A percentile compares a stretch with the other conserved stretches of the same genome.
Conservation (phyloP, 1,140 invertebrate genomes). For the Eumeta japonica region DNA sequence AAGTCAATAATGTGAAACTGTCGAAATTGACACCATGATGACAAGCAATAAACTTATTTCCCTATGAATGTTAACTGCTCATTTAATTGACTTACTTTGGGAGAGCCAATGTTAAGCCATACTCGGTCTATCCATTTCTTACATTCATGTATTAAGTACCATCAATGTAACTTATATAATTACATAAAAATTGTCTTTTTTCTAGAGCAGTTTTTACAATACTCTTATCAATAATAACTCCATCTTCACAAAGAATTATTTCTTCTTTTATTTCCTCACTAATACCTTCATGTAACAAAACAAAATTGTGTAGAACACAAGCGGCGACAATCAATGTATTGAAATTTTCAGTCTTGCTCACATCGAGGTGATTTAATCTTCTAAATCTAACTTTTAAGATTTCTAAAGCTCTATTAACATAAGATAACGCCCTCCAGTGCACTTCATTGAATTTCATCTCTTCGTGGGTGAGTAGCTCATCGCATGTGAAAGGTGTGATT, state of each 20-base stretch:
- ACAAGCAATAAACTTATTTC: too few species aligned
- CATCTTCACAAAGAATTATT: conserved; percentile 29
- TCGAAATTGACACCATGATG: too few species aligned
- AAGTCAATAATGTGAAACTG: too few species aligned
- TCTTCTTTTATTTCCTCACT: conserved; percentile 34
- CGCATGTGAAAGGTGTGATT: conserved; percentile 40
- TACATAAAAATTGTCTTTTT: conserved; percentile 46
- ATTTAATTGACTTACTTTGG: background rate
- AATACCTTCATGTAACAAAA: conserved; percentile 37
- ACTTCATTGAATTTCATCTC: conserved; percentile 49
- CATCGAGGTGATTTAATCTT: conserved; percentile 39
- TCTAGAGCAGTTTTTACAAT: conserved; percentile 37
- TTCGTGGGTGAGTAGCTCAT: conserved; percentile 36
- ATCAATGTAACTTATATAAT: conserved; percentile 46
- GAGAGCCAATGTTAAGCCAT: background rate
- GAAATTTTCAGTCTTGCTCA: conserved; percentile 27
- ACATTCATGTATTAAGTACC: conserved; percentile 6
- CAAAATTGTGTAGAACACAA: conserved; percentile 46
- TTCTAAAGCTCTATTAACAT: conserved; percentile 43
- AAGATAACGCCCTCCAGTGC: conserved; percentile 34
- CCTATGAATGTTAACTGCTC: too few species aligned
- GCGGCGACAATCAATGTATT: conserved; percentile 29
- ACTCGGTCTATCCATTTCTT: background rate
- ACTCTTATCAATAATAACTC: conserved; percentile 32
- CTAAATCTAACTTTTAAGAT: conserved; percentile 35